Evolutionary conservation across 2,113 vertebrate species (phyloP).

Genomic region (Dipodomys spectabilis): DNA sequence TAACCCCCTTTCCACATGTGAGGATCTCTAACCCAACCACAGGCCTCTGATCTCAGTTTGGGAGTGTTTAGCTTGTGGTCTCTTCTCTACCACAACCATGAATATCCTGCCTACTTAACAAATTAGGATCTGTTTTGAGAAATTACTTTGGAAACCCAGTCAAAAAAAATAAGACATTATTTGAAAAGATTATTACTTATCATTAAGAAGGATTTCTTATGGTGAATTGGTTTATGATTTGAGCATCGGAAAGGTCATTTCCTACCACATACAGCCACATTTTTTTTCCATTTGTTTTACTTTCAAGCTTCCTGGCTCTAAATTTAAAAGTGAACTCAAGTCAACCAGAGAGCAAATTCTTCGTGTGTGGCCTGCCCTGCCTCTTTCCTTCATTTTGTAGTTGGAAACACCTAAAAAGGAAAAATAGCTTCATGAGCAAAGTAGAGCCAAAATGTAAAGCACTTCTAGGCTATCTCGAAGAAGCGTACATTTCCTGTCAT

Average conservation of each 20-base stretch:
- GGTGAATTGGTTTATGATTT: slow-evolving; percentile 63
- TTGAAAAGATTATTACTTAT: slow-evolving; percentile 35
- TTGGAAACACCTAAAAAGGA: slow-evolving; percentile 74
- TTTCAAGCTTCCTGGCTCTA: slow-evolving; percentile 66
- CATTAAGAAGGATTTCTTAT: slow-evolving; percentile 50
- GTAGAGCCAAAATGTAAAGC: slow-evolving; percentile 54
- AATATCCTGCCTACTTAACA: slow-evolving; percentile 89
- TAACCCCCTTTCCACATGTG: background rate
- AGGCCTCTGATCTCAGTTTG: background rate
- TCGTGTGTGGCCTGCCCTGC: slow-evolving; percentile 65
- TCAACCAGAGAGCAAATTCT: slow-evolving; percentile 65
- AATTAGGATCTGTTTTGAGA: slow-evolving; percentile 87
- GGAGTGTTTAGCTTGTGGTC: background rate
- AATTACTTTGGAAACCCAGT: slow-evolving; percentile 89
- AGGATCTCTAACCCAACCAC: background rate
- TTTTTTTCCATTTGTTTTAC: slow-evolving; percentile 61
- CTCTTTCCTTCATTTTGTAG: slow-evolving; percentile 61
- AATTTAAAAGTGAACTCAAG: slow-evolving; percentile 74
- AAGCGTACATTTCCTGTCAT: slow-evolving; percentile 47
- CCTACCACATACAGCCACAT: slow-evolving; percentile 47
- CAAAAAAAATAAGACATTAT: slow-evolving; percentile 55
- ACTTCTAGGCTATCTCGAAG: slow-evolving; percentile 33
- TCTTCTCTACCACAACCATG: slow-evolving; percentile 75
- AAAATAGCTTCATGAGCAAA: slow-evolving; percentile 56
- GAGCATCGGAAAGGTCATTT: slow-evolving; percentile 48